Evolutionary conservation across 64 coral and sea anemone genomes (phyloP).

Genomic region (Montipora sp.): DNA sequence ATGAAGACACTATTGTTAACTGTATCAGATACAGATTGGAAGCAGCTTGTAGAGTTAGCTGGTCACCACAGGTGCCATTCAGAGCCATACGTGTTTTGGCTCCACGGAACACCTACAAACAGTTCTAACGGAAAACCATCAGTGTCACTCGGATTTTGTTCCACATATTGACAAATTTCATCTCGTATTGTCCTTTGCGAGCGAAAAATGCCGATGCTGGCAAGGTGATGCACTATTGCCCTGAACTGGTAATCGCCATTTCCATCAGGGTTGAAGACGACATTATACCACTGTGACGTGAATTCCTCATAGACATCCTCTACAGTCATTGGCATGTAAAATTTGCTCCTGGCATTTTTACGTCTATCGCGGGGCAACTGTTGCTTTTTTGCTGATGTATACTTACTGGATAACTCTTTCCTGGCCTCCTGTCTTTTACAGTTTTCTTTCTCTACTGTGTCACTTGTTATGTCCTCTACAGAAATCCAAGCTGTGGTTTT

Average conservation of each 20-base stretch:
- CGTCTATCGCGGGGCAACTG: slow-evolving; percentile 14
- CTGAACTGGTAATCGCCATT: slow-evolving; percentile 20
- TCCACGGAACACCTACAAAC: slow-evolving; percentile 26
- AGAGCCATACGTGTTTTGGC: neutral
- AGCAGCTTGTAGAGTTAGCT: slow-evolving; percentile 39
- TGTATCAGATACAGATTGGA: slow-evolving; percentile 4
- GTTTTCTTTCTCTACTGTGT: slow-evolving; percentile 38
- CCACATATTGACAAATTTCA: slow-evolving; percentile 23
- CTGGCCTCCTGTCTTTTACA: slow-evolving; percentile 32
- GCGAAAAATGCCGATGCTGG: slow-evolving; percentile 6
- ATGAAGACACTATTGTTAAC: slow-evolving; percentile 14
- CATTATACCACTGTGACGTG: slow-evolving; percentile 4
- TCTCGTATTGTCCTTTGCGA: slow-evolving; percentile 15
- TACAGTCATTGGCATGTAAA: slow-evolving; percentile 49
- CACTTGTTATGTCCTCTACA: too few species aligned
- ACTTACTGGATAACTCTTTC: slow-evolving; percentile 56
- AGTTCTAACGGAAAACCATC: slow-evolving; percentile 39
- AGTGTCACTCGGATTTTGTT: neutral
- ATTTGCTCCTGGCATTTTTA: slow-evolving; percentile 42
- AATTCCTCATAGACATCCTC: slow-evolving; percentile 59
- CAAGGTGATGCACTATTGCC: neutral
- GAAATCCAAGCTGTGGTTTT: too few species aligned
- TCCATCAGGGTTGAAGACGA: slow-evolving; percentile 23
- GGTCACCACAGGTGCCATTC: slow-evolving; percentile 45
- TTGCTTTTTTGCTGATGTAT: slow-evolving; percentile 31